phyloP scores from a whole-genome alignment of 2,797 vertebrate species.

The Tokudaia tokunoshimensis region DNA sequence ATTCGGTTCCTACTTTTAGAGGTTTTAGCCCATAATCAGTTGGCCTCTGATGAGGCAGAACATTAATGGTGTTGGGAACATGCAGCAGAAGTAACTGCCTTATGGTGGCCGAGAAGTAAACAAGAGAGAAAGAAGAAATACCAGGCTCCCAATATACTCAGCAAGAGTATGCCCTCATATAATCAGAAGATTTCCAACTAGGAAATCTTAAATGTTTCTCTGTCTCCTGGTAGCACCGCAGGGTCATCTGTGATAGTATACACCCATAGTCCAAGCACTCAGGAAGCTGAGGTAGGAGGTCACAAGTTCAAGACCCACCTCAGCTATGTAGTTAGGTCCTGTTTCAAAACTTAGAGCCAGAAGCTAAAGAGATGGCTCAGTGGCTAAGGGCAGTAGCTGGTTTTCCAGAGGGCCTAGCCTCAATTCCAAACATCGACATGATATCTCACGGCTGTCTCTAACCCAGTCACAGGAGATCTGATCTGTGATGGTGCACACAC shows the following conservation, averaged over 20 bases:
- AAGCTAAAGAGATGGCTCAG: neutral
- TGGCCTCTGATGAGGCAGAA: neutral
- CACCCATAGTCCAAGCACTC: neutral
- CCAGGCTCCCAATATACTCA: neutral
- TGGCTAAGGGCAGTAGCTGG: neutral
- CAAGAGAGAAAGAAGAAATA: neutral
- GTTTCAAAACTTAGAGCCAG: neutral
- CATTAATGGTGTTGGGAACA: neutral
- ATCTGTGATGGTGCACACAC: neutral
- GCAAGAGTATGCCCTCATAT: neutral
- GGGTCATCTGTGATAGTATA: neutral
- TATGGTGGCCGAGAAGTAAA: neutral
- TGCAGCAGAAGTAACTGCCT: neutral
- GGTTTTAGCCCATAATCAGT: no score
- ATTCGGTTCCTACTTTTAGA: neutral
- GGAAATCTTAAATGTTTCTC: neutral
- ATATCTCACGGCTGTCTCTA: neutral
- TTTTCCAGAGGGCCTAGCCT: neutral
- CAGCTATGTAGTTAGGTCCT: neutral
- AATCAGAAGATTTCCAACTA: neutral
- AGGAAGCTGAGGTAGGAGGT: neutral
- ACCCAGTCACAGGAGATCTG: neutral
- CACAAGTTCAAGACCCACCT: neutral
- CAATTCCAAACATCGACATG: neutral
- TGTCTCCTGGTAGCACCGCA: neutral